phyloP scores from a whole-genome alignment of 1,140 invertebrate genomes.

The Drosophila suzukii region DNA sequence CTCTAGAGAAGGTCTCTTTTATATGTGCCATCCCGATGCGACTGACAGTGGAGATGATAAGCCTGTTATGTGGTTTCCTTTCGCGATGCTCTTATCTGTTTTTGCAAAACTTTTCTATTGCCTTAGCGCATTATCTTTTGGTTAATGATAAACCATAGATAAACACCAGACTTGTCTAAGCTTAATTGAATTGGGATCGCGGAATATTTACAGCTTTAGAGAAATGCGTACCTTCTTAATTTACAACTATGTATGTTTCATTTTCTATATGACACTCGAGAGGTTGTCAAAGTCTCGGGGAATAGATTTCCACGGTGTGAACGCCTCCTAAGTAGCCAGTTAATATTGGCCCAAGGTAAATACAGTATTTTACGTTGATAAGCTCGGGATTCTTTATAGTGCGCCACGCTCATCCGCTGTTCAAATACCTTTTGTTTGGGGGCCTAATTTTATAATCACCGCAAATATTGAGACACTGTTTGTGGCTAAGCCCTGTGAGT shows the following conservation, averaged over 20 bases:
- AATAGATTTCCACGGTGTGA: constrained; percentile 23
- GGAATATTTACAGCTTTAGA: constrained; percentile 7
- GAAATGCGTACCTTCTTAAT: constrained; percentile 2
- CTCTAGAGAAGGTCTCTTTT: constrained; percentile 53
- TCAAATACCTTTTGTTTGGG: constrained; percentile 49
- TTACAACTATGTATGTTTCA: not conserved
- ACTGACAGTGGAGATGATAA: constrained; percentile 51
- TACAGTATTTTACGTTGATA: constrained; percentile 50
- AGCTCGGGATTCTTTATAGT: constrained; percentile 35
- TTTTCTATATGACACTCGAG: constrained; percentile 13
- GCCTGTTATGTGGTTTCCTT: constrained; percentile 62
- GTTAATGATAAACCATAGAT: constrained; percentile 24
- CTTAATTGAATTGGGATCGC: constrained; percentile 27
- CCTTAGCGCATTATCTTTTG: constrained; percentile 43
- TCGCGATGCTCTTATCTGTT: constrained; percentile 48
- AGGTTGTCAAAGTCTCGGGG: not conserved
- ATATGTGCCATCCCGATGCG: constrained; percentile 50
- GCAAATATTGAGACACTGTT: constrained; percentile 56
- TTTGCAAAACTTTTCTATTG: constrained; percentile 46
- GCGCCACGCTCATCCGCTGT: constrained; percentile 41
- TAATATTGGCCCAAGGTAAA: constrained; percentile 36
- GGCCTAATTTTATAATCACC: constrained; percentile 38
- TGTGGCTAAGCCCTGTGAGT: constrained; percentile 14
- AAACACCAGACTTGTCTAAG: constrained; percentile 2
- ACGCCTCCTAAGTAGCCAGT: constrained; percentile 25